Evolutionary conservation across 2,888 invertebrate genomes (phyloP).

Genomic region (Lochmaea crataegi): DNA sequence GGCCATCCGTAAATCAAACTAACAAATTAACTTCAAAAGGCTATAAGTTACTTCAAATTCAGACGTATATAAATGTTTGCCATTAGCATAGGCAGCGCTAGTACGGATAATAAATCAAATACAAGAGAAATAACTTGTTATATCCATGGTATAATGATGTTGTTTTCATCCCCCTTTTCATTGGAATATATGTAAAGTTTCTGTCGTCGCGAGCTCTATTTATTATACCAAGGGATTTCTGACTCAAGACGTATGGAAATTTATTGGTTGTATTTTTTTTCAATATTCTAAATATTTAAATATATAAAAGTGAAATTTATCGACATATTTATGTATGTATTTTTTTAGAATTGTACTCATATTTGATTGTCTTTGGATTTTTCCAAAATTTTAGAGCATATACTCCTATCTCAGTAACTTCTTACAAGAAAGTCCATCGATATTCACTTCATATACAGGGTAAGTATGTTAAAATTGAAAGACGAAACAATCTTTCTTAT

Average conservation of each 20-base stretch:
- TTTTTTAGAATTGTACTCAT: too few species aligned
- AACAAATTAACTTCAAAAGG: constrained; percentile 66
- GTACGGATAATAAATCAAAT: constrained; percentile 64
- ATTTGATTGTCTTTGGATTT: too few species aligned
- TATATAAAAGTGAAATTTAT: too few species aligned
- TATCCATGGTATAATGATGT: constrained; percentile 65
- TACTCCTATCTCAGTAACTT: too few species aligned
- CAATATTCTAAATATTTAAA: neutral
- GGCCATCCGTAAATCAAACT: constrained; percentile 65
- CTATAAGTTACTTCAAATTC: constrained; percentile 63
- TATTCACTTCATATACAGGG: too few species aligned
- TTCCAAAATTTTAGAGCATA: too few species aligned
- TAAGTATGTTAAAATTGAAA: too few species aligned
- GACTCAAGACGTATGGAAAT: constrained; percentile 21
- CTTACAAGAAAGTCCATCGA: too few species aligned
- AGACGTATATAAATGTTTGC: constrained; percentile 65
- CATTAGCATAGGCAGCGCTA: constrained; percentile 66
- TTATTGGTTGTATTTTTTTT: constrained; percentile 1
- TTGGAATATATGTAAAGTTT: constrained; percentile 60
- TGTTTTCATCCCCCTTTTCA: constrained; percentile 62
- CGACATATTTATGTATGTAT: too few species aligned
- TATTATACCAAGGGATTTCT: constrained; percentile 45
- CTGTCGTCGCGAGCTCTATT: constrained; percentile 46
- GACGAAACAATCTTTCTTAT: too few species aligned
- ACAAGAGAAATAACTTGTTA: constrained; percentile 66